phyloP scores from a whole-genome alignment of 2,888 invertebrate genomes.

The Trichopoda pennipes region DNA sequence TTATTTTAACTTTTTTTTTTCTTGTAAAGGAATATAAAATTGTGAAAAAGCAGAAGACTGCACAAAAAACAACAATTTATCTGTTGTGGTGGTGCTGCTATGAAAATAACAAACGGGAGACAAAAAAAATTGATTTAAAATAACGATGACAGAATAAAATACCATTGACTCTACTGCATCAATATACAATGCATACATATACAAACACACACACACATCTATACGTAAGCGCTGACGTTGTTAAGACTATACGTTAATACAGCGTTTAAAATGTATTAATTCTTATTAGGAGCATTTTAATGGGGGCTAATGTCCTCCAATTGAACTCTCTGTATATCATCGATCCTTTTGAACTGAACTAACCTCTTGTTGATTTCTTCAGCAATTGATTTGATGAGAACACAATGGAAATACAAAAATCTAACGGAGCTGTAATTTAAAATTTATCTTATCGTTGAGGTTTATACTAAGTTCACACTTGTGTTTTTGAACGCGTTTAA shows the following conservation, averaged over 20 bases:
- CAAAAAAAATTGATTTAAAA: conserved; percentile 73
- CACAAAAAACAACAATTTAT: conserved; percentile 45
- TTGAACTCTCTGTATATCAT: no score
- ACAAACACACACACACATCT: conserved; percentile 3
- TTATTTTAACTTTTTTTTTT: not conserved
- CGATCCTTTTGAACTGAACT: no score
- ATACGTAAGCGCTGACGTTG: not conserved
- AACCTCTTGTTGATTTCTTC: no score
- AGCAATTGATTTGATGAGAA: no score
- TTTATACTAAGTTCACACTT: no score
- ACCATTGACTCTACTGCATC: conserved; percentile 56
- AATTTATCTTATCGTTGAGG: no score
- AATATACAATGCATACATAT: conserved; percentile 5
- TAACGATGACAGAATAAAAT: conserved; percentile 78
- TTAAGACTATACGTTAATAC: conserved; percentile 5
- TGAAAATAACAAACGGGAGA: conserved; percentile 53
- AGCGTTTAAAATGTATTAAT: conserved; percentile 26
- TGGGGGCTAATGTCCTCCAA: no score
- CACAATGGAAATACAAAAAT: no score
- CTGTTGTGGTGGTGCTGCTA: conserved; percentile 53
- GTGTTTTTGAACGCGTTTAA: no score
- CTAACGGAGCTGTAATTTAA: no score
- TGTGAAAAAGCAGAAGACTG: conserved; percentile 47
- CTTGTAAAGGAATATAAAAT: conserved; percentile 52
- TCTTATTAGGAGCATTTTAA: not conserved